Percentiles rank a stretch among this genome's conserved stretches.
phyloP scores from a whole-genome alignment of 2,797 vertebrate genomes.

The Myripristis murdjan region DNA sequence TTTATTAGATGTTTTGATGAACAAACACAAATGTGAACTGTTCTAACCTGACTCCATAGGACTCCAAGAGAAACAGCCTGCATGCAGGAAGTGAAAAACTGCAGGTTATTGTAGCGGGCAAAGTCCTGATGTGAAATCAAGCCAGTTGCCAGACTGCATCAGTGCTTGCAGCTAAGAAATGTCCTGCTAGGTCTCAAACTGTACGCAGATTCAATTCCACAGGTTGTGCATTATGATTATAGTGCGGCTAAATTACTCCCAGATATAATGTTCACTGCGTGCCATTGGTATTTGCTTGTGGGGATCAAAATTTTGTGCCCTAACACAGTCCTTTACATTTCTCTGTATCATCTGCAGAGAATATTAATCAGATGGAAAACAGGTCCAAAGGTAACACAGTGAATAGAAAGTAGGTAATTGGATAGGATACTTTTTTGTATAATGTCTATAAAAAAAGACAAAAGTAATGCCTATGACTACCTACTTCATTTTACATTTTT shows the following conservation, averaged over 20 bases:
- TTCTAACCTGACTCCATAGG: background rate
- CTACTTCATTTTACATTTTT: too few relatives aligned
- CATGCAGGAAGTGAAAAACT: background rate
- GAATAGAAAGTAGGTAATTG: background rate
- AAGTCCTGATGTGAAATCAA: background rate
- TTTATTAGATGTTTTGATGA: background rate
- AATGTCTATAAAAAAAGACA: too few relatives aligned
- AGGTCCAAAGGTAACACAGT: background rate
- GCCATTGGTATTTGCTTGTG: background rate
- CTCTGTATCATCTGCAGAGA: conserved; percentile 28
- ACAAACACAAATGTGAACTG: background rate
- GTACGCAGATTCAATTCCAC: background rate
- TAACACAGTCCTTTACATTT: background rate
- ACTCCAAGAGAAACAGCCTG: background rate
- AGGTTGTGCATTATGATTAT: background rate
- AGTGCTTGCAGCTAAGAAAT: background rate
- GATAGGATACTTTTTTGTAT: background rate
- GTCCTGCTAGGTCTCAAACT: background rate
- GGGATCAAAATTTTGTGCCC: background rate
- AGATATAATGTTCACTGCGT: background rate
- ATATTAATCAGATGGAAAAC: conserved; percentile 16
- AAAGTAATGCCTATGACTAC: too few relatives aligned
- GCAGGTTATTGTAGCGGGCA: background rate
- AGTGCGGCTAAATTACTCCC: background rate
- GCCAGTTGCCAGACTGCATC: background rate